phyloP scores from a whole-genome alignment of 2,888 invertebrate genomes.

The Apoda limacodes region DNA sequence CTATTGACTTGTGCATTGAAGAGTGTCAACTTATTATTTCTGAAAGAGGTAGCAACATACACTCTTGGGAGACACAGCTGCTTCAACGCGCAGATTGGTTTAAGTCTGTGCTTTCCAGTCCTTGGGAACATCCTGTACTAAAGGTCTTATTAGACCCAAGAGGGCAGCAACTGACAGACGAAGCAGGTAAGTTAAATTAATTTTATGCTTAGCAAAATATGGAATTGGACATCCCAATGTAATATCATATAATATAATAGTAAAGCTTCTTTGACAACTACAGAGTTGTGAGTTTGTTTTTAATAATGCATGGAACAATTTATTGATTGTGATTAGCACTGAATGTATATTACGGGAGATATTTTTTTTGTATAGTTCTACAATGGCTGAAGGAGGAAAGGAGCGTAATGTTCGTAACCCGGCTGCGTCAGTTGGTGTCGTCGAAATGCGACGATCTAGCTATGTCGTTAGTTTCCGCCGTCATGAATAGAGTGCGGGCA shows the following conservation, averaged over 20 bases:
- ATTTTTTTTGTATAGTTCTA: constrained; percentile 57
- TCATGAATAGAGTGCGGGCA: constrained; percentile 61
- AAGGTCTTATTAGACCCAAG: constrained; percentile 65
- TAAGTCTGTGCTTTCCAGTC: constrained; percentile 53
- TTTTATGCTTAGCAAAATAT: too few species aligned
- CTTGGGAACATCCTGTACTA: constrained; percentile 69
- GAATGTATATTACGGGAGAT: too few species aligned
- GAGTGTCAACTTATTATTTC: constrained; percentile 40
- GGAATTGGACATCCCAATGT: too few species aligned
- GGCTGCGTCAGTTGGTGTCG: constrained; percentile 72
- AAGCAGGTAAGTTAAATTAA: constrained; percentile 36
- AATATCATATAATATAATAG: too few species aligned
- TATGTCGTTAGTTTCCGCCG: constrained; percentile 64
- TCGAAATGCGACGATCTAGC: constrained; percentile 73
- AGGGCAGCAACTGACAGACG: constrained; percentile 51
- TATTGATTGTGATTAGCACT: too few species aligned
- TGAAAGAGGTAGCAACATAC: constrained; percentile 37
- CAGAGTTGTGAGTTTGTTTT: too few species aligned
- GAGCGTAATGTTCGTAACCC: constrained; percentile 68
- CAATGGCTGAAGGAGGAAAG: constrained; percentile 73
- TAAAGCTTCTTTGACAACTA: too few species aligned
- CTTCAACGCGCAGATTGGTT: constrained; percentile 71
- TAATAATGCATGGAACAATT: too few species aligned
- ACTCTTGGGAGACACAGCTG: constrained; percentile 44
- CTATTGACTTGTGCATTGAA: constrained; percentile 40